Evolutionary conservation across 2,888 invertebrate genomes (phyloP).

Genomic region (Phorcus lineatus): DNA sequence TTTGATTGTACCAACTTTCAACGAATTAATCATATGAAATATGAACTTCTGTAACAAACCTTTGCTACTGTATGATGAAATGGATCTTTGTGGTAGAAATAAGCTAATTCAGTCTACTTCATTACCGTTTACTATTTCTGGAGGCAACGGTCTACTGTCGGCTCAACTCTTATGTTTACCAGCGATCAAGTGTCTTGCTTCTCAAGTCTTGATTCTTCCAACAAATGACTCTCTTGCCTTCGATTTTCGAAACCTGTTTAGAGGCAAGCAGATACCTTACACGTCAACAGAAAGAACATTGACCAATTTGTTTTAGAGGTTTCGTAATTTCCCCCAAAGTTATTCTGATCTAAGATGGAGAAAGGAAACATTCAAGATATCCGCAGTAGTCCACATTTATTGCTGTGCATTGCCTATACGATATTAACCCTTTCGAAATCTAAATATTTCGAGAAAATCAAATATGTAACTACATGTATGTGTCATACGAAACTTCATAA

Average conservation of each 20-base stretch:
- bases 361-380: neutral
- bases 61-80: no score
- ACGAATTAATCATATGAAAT: no score
- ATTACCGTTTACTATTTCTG: no score
- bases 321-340: neutral
- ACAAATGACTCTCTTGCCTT: neutral
- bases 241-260: conserved; percentile 9
- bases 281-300: neutral
- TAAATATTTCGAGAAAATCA: neutral
- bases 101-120: no score
- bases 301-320: conserved; percentile 1
- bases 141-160: neutral
- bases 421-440: neutral
- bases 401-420: neutral
- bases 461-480: no score
- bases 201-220: neutral
- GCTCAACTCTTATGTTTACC: neutral
- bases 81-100: no score
- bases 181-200: neutral
- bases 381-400: neutral
- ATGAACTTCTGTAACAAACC: no score
- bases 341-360: neutral
- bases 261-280: neutral
- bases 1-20: no score
- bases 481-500: no score